A percentile compares a stretch with the other conserved stretches of the same genome.
These are phyloP conservation scores for Aplidium turbinatum DNA, from an alignment of 23 tunicate species.

Conservation along the genomic window DNA sequence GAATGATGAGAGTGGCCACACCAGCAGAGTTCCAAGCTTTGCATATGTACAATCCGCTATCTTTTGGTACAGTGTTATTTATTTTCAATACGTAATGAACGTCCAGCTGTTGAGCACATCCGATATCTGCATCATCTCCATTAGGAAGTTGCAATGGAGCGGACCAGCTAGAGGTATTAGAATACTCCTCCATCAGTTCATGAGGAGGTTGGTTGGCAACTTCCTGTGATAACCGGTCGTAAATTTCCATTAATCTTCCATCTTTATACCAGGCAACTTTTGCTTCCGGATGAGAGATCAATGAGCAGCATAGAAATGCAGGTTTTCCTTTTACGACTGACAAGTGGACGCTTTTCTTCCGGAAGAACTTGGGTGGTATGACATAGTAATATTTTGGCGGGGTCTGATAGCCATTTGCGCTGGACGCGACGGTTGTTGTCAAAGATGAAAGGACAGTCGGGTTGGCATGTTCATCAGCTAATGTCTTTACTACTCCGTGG, in stretches of 20 bases:
- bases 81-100: constrained; percentile 75
- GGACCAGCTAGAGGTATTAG: neutral
- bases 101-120: constrained; percentile 51
- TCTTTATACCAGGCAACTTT: constrained; percentile 95
- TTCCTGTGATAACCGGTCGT: constrained; percentile 72
- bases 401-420: constrained; percentile 57
- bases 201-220: constrained; percentile 32
- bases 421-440: constrained; percentile 20
- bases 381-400: constrained; percentile 82
- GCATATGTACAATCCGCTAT: constrained; percentile 78
- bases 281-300: constrained; percentile 75
- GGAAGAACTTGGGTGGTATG: constrained; percentile 86
- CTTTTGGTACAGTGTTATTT: constrained; percentile 43
- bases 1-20: constrained; percentile 70
- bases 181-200: constrained; percentile 12
- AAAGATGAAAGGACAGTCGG: neutral
- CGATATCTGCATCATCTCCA: constrained; percentile 24
- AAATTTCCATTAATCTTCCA: constrained; percentile 76
- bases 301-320: constrained; percentile 53
- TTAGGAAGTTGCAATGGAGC: constrained; percentile 25
- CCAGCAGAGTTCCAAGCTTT: constrained; percentile 92
- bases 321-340: constrained; percentile 41
- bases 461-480: neutral
- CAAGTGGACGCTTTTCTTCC: constrained; percentile 39
- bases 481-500: neutral